Base-by-base conservation (phyloP, 2,888 invertebrate genomes). In the Nematopogon swammerdamellus region DNA sequence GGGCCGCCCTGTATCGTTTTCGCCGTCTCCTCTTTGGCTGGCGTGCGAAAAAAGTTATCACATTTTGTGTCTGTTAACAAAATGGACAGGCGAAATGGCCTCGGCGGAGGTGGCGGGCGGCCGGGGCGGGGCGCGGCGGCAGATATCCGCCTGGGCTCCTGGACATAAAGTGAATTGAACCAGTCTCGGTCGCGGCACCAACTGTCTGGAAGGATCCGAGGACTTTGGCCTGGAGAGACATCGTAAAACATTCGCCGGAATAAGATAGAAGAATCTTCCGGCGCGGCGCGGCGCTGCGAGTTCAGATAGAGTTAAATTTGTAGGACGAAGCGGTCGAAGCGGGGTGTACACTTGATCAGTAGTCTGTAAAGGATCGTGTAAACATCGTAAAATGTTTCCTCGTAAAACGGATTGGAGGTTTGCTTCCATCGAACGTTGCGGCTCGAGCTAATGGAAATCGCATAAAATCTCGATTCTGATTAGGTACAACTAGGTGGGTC, bases 1-100 rank as follows among this genome's bases (percentile, higher is more conserved):
- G 65, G 68, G n/a, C n/a, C 66, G 70, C 65, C 67, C 57, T 51
- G 62, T 66, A 70, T 68, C 70, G 67, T 64, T 68, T 61, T 63
- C 62, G 60, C 58, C 58, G 59, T 58, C 25, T 25, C 25, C 25
- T 25, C 8, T 25, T 25, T 61, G 60, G 60, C 60, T 60, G 58
- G 30, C 44, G 43, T 19, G 47, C 44, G 49, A 45, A 61, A 63
- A 65, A 67, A 71, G 69, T 68, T 72, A 72, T 71, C 64, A 63
- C 62, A 59, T 61, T 60, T 58, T 60, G 59, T 62, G 59, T 62
- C 58, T 60, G 60, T 60, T 60, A 60, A 60, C 62, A 50, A 53
- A 59, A 56, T 56, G 63, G 64, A 63, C 63, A 58, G 54, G 55
- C 56, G 51, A 57, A 59, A 57, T 58, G 58, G 54, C 53, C 53